Evolutionary conservation across 2,797 vertebrate species (phyloP).

Genomic region (Monodelphis domestica): DNA sequence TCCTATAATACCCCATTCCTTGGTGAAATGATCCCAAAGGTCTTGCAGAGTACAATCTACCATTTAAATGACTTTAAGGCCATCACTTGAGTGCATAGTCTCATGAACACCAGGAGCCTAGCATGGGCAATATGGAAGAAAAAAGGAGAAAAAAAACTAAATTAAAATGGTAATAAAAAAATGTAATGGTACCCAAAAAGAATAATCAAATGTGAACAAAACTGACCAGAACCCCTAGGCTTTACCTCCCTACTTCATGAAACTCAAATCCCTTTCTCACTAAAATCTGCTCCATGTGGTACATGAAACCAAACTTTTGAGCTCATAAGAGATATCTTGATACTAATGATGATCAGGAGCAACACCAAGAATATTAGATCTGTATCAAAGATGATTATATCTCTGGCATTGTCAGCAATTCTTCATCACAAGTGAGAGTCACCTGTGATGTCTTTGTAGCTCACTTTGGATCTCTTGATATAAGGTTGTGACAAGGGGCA

Average conservation of each 20-base stretch:
- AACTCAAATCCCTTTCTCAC: background rate
- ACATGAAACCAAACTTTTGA: background rate
- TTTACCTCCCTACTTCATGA: background rate
- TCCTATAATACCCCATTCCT: background rate
- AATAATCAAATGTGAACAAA: background rate
- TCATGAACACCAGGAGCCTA: background rate
- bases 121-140: background rate
- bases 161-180: background rate
- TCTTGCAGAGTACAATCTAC: background rate
- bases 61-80: background rate
- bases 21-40: background rate
- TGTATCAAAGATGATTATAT: background rate
- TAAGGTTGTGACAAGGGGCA: background rate
- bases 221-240: background rate
- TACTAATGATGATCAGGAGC: background rate
- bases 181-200: background rate
- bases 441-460: background rate
- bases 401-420: background rate
- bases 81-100: background rate
- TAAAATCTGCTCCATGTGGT: background rate
- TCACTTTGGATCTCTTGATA: background rate
- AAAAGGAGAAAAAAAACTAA: background rate
- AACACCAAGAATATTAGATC: background rate
- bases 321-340: background rate
- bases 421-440: background rate